phyloP scores from a whole-genome alignment of 1,140 invertebrate genomes.

The Berghia stephanieae region DNA sequence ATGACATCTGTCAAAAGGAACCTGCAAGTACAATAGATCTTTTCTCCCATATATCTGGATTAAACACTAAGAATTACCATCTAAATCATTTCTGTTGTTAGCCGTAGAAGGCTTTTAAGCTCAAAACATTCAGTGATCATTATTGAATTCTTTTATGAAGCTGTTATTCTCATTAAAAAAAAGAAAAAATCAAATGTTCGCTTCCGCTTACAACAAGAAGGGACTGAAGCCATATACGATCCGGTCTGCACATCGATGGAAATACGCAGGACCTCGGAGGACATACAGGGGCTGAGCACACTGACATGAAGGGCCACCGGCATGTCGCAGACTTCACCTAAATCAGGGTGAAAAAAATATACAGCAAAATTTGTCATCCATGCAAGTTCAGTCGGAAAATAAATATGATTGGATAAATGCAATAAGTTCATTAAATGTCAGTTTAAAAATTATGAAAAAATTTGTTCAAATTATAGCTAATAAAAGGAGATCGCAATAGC shows the following conservation, averaged over 20 bases:
- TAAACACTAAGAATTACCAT: no score
- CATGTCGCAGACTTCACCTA: constrained; percentile 68
- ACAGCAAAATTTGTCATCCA: constrained; percentile 17
- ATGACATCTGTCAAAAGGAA: no score
- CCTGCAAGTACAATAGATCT: no score
- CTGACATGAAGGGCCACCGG: constrained; percentile 91
- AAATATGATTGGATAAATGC: not conserved
- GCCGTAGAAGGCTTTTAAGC: not conserved
- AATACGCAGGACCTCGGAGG: constrained; percentile 89
- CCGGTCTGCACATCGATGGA: constrained; percentile 95
- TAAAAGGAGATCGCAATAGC: no score
- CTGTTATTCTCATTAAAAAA: not conserved
- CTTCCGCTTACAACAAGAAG: constrained; percentile 72
- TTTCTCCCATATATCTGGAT: no score
- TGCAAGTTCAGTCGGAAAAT: not conserved
- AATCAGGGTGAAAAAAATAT: constrained; percentile 41
- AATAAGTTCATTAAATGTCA: not conserved
- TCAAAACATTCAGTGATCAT: not conserved
- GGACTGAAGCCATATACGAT: constrained; percentile 86
- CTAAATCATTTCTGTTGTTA: not conserved
- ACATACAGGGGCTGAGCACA: constrained; percentile 84
- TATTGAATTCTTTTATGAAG: not conserved
- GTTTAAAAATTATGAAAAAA: not conserved
- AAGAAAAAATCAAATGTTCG: not conserved
- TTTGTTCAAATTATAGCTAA: not conserved